Conservation (phyloP, 1,140 invertebrate genomes). For the Temnothorax longispinosus region DNA sequence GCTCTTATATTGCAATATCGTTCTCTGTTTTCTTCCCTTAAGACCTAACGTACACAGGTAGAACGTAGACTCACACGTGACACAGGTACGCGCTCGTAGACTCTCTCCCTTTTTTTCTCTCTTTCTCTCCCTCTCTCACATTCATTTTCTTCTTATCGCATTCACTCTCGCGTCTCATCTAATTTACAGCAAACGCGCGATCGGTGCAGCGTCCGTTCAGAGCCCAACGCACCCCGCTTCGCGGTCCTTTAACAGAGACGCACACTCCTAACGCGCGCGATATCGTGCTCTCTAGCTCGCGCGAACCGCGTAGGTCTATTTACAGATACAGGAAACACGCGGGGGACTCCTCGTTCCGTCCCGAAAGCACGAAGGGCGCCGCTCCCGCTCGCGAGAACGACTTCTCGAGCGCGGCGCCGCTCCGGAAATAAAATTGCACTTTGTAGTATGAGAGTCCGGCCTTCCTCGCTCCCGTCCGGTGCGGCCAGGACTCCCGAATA, state of each 20-base stretch:
- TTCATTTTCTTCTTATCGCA: not conserved
- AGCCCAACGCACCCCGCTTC: slow-evolving; percentile 41
- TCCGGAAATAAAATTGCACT: slow-evolving; percentile 82
- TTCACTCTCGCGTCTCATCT: slow-evolving; percentile 43
- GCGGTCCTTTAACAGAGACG: slow-evolving; percentile 45
- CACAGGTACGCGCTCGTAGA: slow-evolving; percentile 53
- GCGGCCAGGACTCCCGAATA: slow-evolving; percentile 10
- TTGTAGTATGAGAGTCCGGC: slow-evolving; percentile 74
- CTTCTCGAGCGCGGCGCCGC: slow-evolving; percentile 27
- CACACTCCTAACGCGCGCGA: slow-evolving; percentile 26
- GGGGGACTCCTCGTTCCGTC: slow-evolving; percentile 28
- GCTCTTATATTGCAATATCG: slow-evolving; percentile 81
- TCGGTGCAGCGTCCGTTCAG: slow-evolving; percentile 47
- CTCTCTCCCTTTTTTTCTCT: slow-evolving; percentile 44
- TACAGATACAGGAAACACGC: slow-evolving; percentile 73
- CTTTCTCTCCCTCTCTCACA: slow-evolving; percentile 11
- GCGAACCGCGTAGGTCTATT: slow-evolving; percentile 67
- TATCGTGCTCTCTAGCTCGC: slow-evolving; percentile 58
- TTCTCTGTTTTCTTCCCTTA: slow-evolving; percentile 63
- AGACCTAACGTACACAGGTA: slow-evolving; percentile 56
- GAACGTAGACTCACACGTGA: slow-evolving; percentile 56
- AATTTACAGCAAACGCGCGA: slow-evolving; percentile 75
- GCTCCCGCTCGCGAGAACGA: slow-evolving; percentile 28
- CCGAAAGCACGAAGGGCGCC: slow-evolving; percentile 44
- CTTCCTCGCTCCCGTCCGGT: slow-evolving; percentile 33